A percentile compares a stretch with the other conserved stretches of the same genome.
Evolutionary conservation across 2,888 invertebrate species (phyloP).

Genomic region (Terebella lapidaria): DNA sequence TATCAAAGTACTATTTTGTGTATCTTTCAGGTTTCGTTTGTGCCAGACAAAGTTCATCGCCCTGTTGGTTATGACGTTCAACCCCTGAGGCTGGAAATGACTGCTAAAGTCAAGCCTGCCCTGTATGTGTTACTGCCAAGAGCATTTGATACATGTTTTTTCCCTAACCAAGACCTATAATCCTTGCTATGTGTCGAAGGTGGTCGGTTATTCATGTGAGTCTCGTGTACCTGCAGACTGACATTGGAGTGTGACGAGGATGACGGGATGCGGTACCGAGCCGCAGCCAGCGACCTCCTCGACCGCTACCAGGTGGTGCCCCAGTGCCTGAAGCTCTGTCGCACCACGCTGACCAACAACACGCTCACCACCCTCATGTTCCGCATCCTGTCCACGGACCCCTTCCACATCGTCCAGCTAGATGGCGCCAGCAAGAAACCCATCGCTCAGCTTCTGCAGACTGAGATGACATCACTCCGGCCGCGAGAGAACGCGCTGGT

Average conservation of each 20-base stretch:
- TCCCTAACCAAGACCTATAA: no score
- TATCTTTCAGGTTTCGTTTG: conserved; percentile 6
- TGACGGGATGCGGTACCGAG: conserved; percentile 44
- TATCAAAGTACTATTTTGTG: not conserved
- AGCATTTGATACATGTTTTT: no score
- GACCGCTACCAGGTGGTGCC: not conserved
- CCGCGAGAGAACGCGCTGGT: conserved; percentile 32
- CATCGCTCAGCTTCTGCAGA: conserved; percentile 24
- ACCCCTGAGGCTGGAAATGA: conserved; percentile 41
- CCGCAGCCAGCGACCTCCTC: conserved; percentile 45
- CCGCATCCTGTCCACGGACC: conserved; percentile 32
- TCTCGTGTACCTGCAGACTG: no score
- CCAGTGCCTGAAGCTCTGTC: conserved; percentile 31
- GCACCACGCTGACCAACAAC: conserved; percentile 39
- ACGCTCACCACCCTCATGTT: conserved; percentile 43
- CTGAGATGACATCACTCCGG: conserved; percentile 35
- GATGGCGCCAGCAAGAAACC: conserved; percentile 30
- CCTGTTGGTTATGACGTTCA: conserved; percentile 34
- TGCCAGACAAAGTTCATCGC: conserved; percentile 18
- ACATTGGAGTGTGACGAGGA: conserved; percentile 48
- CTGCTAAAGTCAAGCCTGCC: conserved; percentile 45
- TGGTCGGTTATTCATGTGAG: no score
- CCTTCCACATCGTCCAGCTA: conserved; percentile 38
- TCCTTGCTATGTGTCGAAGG: no score
- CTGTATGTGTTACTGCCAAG: no score